A percentile compares a stretch with the other conserved stretches of the same genome.
These are phyloP conservation scores for Steinernema khuongi DNA, from an alignment of 1,140 invertebrate genomes.

Conservation along the genomic window DNA sequence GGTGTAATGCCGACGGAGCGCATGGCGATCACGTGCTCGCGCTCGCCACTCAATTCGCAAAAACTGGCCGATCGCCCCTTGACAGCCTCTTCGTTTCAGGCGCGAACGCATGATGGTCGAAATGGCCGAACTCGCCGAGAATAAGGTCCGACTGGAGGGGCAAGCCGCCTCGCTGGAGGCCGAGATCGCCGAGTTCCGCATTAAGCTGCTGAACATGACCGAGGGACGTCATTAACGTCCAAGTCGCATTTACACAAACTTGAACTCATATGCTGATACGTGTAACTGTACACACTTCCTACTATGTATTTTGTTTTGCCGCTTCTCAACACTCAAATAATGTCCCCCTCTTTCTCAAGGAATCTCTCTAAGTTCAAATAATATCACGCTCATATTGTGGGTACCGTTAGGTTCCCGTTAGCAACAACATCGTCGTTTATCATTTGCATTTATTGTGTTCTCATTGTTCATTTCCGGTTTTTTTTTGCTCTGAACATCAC, in stretches of 20 bases:
- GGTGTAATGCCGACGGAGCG: not conserved
- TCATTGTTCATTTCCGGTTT: not conserved
- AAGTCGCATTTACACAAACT: not conserved
- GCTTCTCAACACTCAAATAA: too few relatives aligned
- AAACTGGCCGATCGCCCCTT: not conserved
- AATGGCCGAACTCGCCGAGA: not conserved
- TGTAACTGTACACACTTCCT: too few relatives aligned
- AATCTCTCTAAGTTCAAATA: too few relatives aligned
- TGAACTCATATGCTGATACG: not conserved
- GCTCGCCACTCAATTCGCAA: not conserved
- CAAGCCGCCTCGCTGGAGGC: not conserved
- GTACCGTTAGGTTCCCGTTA: not conserved
- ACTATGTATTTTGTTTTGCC: too few relatives aligned
- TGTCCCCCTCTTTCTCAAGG: too few relatives aligned
- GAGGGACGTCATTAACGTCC: not conserved
- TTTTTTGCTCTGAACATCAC: not conserved
- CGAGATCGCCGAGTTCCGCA: not conserved
- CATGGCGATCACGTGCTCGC: not conserved
- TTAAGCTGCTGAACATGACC: not conserved
- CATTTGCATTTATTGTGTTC: not conserved
- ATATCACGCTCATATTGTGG: too few relatives aligned
- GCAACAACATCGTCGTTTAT: not conserved
- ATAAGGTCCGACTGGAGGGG: not conserved
- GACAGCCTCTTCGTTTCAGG: not conserved
- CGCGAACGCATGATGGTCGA: not conserved